Conservation (phyloP, 2,797 vertebrate genomes). For the Coregonus ussuriensis region DNA sequence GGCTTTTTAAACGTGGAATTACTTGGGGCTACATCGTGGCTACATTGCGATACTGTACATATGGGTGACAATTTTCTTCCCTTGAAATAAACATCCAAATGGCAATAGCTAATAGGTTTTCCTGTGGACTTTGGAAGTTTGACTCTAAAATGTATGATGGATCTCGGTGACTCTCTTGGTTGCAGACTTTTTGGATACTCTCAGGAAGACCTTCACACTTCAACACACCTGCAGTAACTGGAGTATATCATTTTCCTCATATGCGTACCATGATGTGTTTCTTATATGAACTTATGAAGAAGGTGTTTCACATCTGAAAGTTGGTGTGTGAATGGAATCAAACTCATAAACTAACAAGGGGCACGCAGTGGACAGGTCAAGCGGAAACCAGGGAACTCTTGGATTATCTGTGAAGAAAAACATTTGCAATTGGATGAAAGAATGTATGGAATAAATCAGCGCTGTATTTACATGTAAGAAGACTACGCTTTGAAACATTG, state of each 20-base stretch:
- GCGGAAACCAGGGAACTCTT: slow-evolving; percentile 28
- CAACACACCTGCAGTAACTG: slow-evolving; percentile 2
- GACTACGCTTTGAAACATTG: not conserved
- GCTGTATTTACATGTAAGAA: slow-evolving; percentile 79
- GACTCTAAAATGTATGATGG: slow-evolving; percentile 55
- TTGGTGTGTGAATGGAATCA: slow-evolving; percentile 39
- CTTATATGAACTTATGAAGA: slow-evolving; percentile 21
- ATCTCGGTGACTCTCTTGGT: slow-evolving; percentile 33
- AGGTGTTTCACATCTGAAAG: slow-evolving; percentile 4
- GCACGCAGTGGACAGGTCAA: slow-evolving; percentile 61
- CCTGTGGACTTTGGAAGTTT: not conserved
- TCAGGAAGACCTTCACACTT: slow-evolving; percentile 12
- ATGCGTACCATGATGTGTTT: slow-evolving; percentile 20
- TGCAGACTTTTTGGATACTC: slow-evolving; percentile 18
- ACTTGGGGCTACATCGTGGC: slow-evolving; percentile 24
- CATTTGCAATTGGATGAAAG: slow-evolving; percentile 39
- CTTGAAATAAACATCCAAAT: not conserved
- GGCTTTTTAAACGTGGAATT: slow-evolving; percentile 60
- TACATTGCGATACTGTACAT: not conserved
- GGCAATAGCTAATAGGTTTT: slow-evolving; percentile 2
- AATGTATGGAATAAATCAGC: slow-evolving; percentile 79
- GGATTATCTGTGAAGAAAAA: slow-evolving; percentile 50
- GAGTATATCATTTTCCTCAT: not conserved
- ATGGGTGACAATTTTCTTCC: no score
- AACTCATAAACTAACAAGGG: slow-evolving; percentile 17